phyloP scores from a whole-genome alignment of 2,113 vertebrate genomes.

The Pollachius pollachius region DNA sequence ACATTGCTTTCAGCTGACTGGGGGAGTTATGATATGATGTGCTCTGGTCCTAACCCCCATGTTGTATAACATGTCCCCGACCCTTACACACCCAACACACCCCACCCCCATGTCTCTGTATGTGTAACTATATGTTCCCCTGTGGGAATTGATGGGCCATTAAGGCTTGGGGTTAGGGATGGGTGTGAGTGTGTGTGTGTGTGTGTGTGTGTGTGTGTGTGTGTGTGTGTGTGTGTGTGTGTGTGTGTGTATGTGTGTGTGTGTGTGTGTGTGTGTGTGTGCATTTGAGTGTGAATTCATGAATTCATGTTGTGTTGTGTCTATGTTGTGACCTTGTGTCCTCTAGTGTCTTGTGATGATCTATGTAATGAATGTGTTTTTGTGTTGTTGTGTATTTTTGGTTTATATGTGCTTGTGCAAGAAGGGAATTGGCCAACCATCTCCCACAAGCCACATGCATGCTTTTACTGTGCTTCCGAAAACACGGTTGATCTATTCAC shows the following conservation, averaged over 20 bases:
- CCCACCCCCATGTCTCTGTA: slow-evolving; percentile 9
- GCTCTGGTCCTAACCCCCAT: slow-evolving; percentile 35
- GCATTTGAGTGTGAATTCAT: slow-evolving; percentile 3
- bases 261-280: background rate
- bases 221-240: background rate
- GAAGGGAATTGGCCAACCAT: slow-evolving; percentile 20
- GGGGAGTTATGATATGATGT: slow-evolving; percentile 25
- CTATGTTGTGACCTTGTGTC: slow-evolving; percentile 14
- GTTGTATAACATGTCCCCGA: background rate
- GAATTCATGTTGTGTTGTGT: background rate
- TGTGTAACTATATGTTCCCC: slow-evolving; percentile 22
- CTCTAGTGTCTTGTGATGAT: too few species aligned
- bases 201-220: slow-evolving; percentile 11
- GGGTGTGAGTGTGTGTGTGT: slow-evolving; percentile 58
- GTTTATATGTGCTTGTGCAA: slow-evolving; percentile 34
- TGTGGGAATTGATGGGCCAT: too few species aligned
- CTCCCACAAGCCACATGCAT: slow-evolving; percentile 33
- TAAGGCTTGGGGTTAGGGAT: too few species aligned
- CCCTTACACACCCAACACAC: background rate
- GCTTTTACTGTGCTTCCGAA: slow-evolving; percentile 15
- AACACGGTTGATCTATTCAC: slow-evolving; percentile 55
- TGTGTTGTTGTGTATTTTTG: slow-evolving; percentile 32
- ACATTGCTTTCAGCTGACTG: slow-evolving; percentile 47
- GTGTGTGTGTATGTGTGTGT: slow-evolving; percentile 30
- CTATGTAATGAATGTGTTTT: background rate